phyloP scores from a whole-genome alignment of 2,797 vertebrate genomes.

The Melopsittacus undulatus region DNA sequence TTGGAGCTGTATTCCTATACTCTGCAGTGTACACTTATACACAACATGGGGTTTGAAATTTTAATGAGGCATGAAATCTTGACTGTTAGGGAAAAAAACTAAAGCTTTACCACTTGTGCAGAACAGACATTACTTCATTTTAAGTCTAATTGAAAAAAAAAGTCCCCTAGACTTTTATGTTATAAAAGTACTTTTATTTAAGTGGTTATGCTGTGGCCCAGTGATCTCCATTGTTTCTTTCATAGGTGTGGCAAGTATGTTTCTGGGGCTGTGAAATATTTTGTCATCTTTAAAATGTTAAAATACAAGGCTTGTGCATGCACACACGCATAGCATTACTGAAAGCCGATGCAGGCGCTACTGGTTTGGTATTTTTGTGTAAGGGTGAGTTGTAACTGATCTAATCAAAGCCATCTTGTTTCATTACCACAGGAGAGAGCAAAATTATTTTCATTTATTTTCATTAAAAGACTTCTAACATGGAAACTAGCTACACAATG shows the following conservation, averaged over 20 bases:
- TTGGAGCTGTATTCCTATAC: background rate
- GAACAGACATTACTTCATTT: background rate
- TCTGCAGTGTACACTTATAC: fast-evolving
- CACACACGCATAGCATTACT: fast-evolving
- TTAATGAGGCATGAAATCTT: background rate
- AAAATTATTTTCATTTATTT: background rate
- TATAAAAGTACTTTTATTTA: background rate
- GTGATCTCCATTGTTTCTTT: background rate
- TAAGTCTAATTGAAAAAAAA: background rate
- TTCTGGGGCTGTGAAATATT: background rate
- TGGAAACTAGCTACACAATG: background rate
- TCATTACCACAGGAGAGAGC: background rate
- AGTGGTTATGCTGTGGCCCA: background rate
- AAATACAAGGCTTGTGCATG: background rate
- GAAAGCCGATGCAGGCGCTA: background rate
- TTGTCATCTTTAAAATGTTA: background rate
- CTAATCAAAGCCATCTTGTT: background rate
- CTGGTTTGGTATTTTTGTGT: background rate
- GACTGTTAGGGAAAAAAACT: background rate
- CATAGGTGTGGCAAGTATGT: background rate
- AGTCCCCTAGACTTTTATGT: background rate
- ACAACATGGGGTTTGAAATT: background rate
- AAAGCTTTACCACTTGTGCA: background rate
- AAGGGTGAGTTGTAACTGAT: background rate
- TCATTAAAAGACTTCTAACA: background rate